Evolutionary conservation across 2,113 vertebrate genomes (phyloP).

Genomic region (Notechis scutatus): DNA sequence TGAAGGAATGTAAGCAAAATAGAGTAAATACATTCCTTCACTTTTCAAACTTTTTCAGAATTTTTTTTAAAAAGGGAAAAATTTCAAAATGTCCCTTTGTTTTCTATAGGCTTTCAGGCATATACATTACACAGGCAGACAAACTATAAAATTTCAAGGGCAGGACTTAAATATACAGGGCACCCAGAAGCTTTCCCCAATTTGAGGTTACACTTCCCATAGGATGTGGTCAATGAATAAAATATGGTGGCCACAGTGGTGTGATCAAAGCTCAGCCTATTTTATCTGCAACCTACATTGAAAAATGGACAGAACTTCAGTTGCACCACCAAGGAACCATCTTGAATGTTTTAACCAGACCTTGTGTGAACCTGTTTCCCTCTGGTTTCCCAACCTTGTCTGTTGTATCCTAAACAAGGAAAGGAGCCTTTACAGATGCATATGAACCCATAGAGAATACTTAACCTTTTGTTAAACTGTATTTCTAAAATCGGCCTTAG

Average conservation of each 20-base stretch:
- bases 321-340: not conserved
- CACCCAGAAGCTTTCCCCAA: not conserved
- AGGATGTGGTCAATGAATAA: not conserved
- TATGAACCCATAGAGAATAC: no score
- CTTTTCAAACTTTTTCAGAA: not conserved
- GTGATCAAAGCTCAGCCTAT: not conserved
- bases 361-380: not conserved
- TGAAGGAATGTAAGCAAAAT: no score
- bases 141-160: constrained; percentile 13
- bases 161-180: constrained; percentile 10
- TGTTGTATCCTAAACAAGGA: not conserved
- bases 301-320: not conserved
- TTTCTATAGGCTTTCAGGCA: constrained; percentile 50
- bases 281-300: not conserved
- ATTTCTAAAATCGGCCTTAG: not conserved
- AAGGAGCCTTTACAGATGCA: not conserved
- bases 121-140: constrained; percentile 37
- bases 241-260: not conserved
- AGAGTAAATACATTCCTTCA: not conserved
- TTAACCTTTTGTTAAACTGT: not conserved
- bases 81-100: not conserved
- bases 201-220: not conserved
- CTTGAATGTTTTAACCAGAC: not conserved
- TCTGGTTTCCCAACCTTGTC: not conserved
- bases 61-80: not conserved